A percentile compares a stretch with the other conserved stretches of the same genome.
Evolutionary conservation across 2,797 vertebrate genomes (phyloP).

Genomic region (Muscicapa striata): DNA sequence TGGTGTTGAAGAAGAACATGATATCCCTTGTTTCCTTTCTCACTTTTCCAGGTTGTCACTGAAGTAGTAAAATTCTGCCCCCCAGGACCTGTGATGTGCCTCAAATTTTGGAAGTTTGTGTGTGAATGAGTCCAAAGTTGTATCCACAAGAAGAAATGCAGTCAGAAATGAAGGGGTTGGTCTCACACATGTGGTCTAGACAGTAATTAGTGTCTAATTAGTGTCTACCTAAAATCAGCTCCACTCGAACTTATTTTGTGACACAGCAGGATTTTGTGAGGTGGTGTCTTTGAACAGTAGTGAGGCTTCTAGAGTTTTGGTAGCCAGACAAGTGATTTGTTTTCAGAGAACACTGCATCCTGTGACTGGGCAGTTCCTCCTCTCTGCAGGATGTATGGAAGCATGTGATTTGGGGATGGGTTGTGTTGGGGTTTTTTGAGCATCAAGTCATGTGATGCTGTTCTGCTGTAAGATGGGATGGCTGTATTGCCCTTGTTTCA

Average conservation of each 20-base stretch:
- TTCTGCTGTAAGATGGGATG: conserved; percentile 18
- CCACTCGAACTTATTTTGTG: neutral
- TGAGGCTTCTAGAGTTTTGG: neutral
- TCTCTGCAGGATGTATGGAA: conserved; percentile 51
- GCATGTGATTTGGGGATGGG: conserved; percentile 16
- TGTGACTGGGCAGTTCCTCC: conserved; percentile 29
- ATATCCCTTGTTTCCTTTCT: neutral
- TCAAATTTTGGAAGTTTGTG: neutral
- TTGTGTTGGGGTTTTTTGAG: neutral
- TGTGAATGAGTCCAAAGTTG: neutral
- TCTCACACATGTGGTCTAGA: neutral
- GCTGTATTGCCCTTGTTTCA: conserved; percentile 21
- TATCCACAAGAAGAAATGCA: neutral
- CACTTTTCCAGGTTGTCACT: neutral
- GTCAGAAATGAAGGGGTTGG: neutral
- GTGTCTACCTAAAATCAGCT: neutral
- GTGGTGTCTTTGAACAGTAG: neutral
- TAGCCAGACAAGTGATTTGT: neutral
- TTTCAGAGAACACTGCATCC: conserved; percentile 3
- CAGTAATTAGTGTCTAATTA: neutral
- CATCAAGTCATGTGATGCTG: conserved; percentile 26
- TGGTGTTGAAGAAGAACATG: neutral
- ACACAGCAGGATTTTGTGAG: neutral
- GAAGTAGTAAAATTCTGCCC: neutral
- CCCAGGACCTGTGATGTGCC: neutral